These are phyloP conservation scores for Acanthococcus lagerstroemiae DNA, from an alignment of 2,888 invertebrate genomes.

Conservation along the genomic window DNA sequence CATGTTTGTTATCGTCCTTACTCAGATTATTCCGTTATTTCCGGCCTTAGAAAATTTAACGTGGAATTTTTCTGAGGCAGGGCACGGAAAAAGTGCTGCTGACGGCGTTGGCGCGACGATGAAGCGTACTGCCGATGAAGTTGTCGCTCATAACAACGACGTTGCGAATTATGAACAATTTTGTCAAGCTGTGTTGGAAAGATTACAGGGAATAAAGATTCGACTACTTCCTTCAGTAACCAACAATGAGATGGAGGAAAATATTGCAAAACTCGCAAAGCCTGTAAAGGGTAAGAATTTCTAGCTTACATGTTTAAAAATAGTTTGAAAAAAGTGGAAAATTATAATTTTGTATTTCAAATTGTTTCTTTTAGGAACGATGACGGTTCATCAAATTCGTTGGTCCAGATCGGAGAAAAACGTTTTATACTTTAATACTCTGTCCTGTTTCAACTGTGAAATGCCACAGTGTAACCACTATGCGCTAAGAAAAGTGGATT, in stretches of 20 bases:
- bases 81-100: slow-evolving; percentile 40
- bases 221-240: too few relatives aligned
- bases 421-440: background rate
- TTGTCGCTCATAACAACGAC: slow-evolving; percentile 32
- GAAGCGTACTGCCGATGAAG: slow-evolving; percentile 38
- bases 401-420: background rate
- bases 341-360: too few relatives aligned
- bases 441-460: background rate
- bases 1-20: slow-evolving; percentile 40
- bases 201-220: background rate
- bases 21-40: slow-evolving; percentile 32
- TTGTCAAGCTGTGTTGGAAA: background rate
- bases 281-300: too few relatives aligned
- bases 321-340: too few relatives aligned
- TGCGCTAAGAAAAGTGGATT: background rate
- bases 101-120: slow-evolving; percentile 39
- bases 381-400: background rate
- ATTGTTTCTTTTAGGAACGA: background rate
- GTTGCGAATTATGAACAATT: background rate
- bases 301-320: too few relatives aligned
- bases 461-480: background rate
- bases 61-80: slow-evolving; percentile 39
- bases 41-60: background rate
- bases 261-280: too few relatives aligned
- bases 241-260: too few relatives aligned